These are phyloP conservation scores for Tringa solitaria DNA, from an alignment of 2,113 vertebrate species.

Conservation along the genomic window DNA sequence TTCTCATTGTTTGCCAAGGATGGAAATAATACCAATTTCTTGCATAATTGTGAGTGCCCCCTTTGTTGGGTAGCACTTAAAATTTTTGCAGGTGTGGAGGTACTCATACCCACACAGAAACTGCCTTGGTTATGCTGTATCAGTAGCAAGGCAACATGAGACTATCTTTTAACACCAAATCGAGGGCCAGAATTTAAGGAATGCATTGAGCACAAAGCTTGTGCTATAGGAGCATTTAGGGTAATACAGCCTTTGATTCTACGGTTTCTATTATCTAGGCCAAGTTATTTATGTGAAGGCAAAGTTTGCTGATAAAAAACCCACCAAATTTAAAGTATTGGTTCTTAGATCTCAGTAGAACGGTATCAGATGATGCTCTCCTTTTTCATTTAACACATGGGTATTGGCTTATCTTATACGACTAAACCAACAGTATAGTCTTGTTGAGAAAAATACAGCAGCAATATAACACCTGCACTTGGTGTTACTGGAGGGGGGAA, in stretches of 20 bases:
- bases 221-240: background rate
- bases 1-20: background rate
- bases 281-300: background rate
- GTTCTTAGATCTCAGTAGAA: background rate
- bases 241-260: background rate
- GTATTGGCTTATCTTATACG: background rate
- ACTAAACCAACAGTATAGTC: background rate
- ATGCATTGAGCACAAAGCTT: background rate
- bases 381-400: background rate
- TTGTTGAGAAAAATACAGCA: background rate
- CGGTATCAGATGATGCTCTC: background rate
- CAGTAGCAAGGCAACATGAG: background rate
- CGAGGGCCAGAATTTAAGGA: background rate
- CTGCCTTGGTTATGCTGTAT: background rate
- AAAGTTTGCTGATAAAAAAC: background rate
- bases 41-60: accelerated
- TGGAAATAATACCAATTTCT: background rate
- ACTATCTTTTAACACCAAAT: background rate
- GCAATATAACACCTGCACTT: background rate
- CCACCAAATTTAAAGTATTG: background rate
- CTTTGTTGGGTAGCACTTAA: background rate
- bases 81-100: background rate
- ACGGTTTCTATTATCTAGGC: background rate
- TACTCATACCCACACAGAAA: background rate
- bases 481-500: background rate